A percentile compares a stretch with the other conserved stretches of the same genome.
These are phyloP conservation scores for Drosophila baimaii DNA, from an alignment of 1,140 invertebrate genomes.

Conservation along the genomic window DNA sequence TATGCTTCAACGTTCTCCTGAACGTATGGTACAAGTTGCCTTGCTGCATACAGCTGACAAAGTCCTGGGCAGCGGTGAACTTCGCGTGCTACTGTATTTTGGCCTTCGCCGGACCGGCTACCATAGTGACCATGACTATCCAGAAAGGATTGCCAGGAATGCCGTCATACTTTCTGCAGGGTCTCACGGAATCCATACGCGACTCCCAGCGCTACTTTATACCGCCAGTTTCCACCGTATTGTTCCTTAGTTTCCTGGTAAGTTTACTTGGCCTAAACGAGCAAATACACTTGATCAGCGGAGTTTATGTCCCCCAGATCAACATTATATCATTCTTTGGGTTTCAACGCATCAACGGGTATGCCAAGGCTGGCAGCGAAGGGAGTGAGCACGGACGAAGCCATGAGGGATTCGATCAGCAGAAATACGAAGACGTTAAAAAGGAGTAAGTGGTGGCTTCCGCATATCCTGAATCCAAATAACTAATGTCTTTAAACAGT, in stretches of 20 bases:
- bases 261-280: neutral
- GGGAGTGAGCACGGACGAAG: constrained; percentile 15
- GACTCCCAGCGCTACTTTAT: constrained; percentile 82
- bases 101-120: constrained; percentile 56
- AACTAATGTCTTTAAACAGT: constrained; percentile 27
- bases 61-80: constrained; percentile 49
- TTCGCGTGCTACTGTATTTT: constrained; percentile 60
- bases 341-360: constrained; percentile 71
- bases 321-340: constrained; percentile 75
- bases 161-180: constrained; percentile 82
- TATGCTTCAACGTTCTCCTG: constrained; percentile 76
- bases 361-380: constrained; percentile 43
- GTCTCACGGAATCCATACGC: constrained; percentile 78
- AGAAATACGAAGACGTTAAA: constrained; percentile 78
- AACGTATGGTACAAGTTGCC: constrained; percentile 80
- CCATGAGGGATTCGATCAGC: constrained; percentile 55
- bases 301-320: constrained; percentile 29
- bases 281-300: no score
- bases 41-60: constrained; percentile 56
- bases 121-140: constrained; percentile 67
- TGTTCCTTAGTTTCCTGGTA: constrained; percentile 72
- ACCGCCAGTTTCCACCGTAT: constrained; percentile 74
- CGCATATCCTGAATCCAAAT: neutral
- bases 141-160: constrained; percentile 78
- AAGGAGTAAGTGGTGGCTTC: constrained; percentile 67